These are phyloP conservation scores for Mola mola DNA, from an alignment of 2,113 vertebrate genomes.

Conservation along the genomic window DNA sequence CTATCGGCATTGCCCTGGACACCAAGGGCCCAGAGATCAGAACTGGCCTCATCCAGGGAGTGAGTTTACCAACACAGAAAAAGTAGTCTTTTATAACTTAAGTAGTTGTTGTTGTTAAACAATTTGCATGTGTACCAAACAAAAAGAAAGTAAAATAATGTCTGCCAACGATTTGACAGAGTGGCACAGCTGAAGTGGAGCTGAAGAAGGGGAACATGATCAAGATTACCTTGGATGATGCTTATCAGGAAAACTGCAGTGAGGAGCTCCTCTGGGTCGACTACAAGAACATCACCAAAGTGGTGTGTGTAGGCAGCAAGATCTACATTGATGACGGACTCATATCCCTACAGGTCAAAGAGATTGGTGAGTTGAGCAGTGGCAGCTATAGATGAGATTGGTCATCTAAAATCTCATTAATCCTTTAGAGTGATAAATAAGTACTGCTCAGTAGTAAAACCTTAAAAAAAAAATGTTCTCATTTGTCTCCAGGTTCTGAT, in stretches of 20 bases:
- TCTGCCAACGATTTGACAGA: slow-evolving; percentile 75
- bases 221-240: slow-evolving; percentile 91
- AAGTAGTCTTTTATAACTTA: no score
- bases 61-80: slow-evolving; percentile 70
- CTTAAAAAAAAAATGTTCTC: no score
- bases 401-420: no score
- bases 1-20: slow-evolving; percentile 94
- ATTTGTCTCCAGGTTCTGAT: slow-evolving; percentile 82
- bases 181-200: slow-evolving; percentile 95
- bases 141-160: not conserved
- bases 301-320: slow-evolving; percentile 91
- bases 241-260: slow-evolving; percentile 90
- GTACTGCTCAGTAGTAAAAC: not conserved
- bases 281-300: slow-evolving; percentile 95
- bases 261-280: slow-evolving; percentile 92
- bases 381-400: not conserved
- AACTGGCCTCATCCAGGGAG: slow-evolving; percentile 96
- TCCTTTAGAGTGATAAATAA: not conserved
- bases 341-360: slow-evolving; percentile 90
- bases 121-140: not conserved
- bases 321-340: slow-evolving; percentile 97
- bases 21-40: slow-evolving; percentile 99
- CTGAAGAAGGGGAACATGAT: slow-evolving; percentile 89
- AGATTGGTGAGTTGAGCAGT: slow-evolving; percentile 84
- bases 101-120: not conserved